Percentiles rank a stretch among this genome's conserved stretches.
Evolutionary conservation across 2,113 vertebrate genomes (phyloP).

Genomic region (Paradisaea rubra): DNA sequence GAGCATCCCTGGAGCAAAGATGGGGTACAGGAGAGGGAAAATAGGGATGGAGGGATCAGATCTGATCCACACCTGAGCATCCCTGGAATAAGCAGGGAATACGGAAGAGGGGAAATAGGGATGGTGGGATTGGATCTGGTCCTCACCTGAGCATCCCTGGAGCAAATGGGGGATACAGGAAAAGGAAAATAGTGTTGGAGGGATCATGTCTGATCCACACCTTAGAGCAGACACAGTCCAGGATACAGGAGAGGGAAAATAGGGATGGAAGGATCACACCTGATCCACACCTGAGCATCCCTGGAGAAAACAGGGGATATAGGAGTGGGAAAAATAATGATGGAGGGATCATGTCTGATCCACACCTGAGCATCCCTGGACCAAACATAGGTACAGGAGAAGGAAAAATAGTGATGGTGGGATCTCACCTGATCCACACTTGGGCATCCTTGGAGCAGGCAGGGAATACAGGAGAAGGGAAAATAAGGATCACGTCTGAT

Average conservation of each 20-base stretch:
- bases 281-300: neutral
- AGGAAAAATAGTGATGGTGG: too few species aligned
- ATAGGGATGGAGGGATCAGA: too few species aligned
- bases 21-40: too few species aligned
- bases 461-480: neutral
- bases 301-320: fast-evolving
- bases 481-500: too few species aligned
- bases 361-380: neutral
- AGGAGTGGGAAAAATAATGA: neutral
- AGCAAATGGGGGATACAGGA: too few species aligned
- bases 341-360: neutral
- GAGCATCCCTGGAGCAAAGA: too few species aligned
- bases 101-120: neutral
- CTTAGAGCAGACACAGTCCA: too few species aligned
- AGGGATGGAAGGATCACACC: neutral
- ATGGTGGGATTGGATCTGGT: too few species aligned
- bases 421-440: neutral
- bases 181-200: too few species aligned
- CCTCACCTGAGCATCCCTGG: too few species aligned
- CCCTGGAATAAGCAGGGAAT: too few species aligned
- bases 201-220: neutral
- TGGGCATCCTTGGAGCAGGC: neutral
- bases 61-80: too few species aligned
- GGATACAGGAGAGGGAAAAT: neutral
- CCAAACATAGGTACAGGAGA: fast-evolving